Percentiles rank a stretch among this genome's conserved stretches.
Conservation (phyloP, 2,888 invertebrate species). For the Agrochola litura region DNA sequence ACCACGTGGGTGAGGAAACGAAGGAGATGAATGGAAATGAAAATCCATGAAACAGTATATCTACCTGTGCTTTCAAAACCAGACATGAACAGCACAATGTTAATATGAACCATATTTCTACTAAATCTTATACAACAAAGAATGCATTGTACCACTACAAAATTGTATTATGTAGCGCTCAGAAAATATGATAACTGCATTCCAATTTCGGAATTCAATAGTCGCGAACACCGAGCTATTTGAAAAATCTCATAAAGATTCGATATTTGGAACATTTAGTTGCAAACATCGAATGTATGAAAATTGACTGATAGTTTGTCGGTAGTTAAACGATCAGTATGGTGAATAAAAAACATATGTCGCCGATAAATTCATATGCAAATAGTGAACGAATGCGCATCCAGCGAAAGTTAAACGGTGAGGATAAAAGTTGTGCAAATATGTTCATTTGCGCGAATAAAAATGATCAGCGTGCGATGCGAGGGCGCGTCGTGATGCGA, state of each 20-base stretch:
- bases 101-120: constrained; percentile 36
- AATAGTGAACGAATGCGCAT: constrained; percentile 79
- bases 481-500: constrained; percentile 64
- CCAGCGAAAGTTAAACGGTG: constrained; percentile 82
- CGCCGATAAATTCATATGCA: constrained; percentile 85
- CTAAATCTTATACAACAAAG: constrained; percentile 55
- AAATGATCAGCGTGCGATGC: constrained; percentile 75
- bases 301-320: constrained; percentile 72
- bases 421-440: constrained; percentile 83
- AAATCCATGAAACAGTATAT: constrained; percentile 16
- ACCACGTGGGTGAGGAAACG: neutral
- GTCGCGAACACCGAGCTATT: constrained; percentile 56
- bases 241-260: constrained; percentile 60
- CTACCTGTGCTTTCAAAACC: constrained; percentile 16
- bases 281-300: constrained; percentile 64
- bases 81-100: constrained; percentile 26
- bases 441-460: constrained; percentile 82
- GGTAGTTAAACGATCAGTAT: constrained; percentile 75
- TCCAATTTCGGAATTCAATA: constrained; percentile 63
- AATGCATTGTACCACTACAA: constrained; percentile 56
- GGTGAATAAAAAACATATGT: constrained; percentile 78
- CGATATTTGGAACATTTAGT: constrained; percentile 57
- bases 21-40: neutral
- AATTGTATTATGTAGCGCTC: constrained; percentile 55
- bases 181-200: constrained; percentile 64